Conservation (phyloP, 1,140 invertebrate species). For the Neomicropteryx cornuta region DNA sequence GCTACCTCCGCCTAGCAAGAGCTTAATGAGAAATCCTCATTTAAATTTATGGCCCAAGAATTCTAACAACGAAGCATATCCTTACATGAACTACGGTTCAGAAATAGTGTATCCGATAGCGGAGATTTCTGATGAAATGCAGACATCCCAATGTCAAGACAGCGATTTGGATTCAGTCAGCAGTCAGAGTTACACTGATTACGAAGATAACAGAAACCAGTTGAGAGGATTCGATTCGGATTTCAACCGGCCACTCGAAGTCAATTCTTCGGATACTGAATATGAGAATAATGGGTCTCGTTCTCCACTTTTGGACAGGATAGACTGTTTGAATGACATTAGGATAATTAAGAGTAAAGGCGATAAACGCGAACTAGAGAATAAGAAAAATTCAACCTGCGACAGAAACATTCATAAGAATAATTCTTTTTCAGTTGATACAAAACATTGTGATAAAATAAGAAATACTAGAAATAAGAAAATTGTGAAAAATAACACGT, state of each 20-base stretch:
- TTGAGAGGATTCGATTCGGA: constrained; percentile 39
- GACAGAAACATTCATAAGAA: constrained; percentile 21
- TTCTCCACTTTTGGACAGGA: constrained; percentile 41
- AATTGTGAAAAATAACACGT: constrained; percentile 24
- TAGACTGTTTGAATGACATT: constrained; percentile 19
- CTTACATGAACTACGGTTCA: constrained; percentile 57
- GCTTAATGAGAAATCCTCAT: constrained; percentile 51
- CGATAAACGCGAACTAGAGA: constrained; percentile 23
- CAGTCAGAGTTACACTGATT: constrained; percentile 39
- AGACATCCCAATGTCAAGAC: constrained; percentile 54
- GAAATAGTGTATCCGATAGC: constrained; percentile 76
- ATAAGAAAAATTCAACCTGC: constrained; percentile 30
- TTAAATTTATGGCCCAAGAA: constrained; percentile 49
- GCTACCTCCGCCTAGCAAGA: constrained; percentile 51
- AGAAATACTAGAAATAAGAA: constrained; percentile 37
- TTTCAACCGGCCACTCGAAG: constrained; percentile 31
- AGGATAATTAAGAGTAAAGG: constrained; percentile 28
- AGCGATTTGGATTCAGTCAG: constrained; percentile 44
- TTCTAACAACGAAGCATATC: constrained; percentile 37
- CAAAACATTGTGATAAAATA: constrained; percentile 28
- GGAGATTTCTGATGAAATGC: constrained; percentile 71
- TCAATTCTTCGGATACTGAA: constrained; percentile 41
- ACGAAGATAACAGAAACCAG: constrained; percentile 40
- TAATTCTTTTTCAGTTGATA: constrained; percentile 20
- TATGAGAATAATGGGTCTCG: constrained; percentile 48